These are phyloP conservation scores for Sarcophaga peregrina DNA, from an alignment of 1,140 invertebrate genomes.

Conservation along the genomic window DNA sequence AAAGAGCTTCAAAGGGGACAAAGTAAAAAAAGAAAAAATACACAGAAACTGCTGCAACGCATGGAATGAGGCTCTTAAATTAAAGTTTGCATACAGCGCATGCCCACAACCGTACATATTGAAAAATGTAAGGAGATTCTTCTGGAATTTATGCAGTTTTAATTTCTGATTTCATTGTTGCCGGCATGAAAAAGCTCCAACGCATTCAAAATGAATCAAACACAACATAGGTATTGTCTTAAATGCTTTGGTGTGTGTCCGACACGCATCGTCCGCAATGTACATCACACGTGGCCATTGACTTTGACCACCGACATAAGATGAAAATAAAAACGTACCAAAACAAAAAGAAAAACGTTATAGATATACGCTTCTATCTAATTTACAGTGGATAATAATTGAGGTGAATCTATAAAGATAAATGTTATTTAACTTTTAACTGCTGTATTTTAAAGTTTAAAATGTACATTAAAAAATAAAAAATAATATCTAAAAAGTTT, in stretches of 20 bases:
- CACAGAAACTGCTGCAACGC: background rate
- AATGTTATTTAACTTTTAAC: too few species aligned
- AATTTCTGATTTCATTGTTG: slow-evolving; percentile 13
- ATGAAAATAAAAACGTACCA: too few species aligned
- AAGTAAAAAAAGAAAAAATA: background rate
- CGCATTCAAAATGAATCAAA: background rate
- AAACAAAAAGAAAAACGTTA: too few species aligned
- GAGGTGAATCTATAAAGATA: too few species aligned
- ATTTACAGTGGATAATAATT: too few species aligned
- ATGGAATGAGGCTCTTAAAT: too few species aligned
- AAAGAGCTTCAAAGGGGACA: background rate
- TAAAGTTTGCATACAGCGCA: too few species aligned
- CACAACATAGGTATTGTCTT: slow-evolving; percentile 9
- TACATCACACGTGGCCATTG: slow-evolving; percentile 33
- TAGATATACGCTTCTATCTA: too few species aligned
- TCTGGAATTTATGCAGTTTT: slow-evolving; percentile 30
- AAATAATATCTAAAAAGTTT: too few species aligned
- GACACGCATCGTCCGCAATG: slow-evolving; percentile 30
- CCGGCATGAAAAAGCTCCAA: slow-evolving; percentile 8
- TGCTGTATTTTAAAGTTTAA: too few species aligned
- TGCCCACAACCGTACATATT: background rate
- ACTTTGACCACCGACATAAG: background rate
- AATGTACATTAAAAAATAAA: too few species aligned
- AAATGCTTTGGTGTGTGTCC: slow-evolving; percentile 34
- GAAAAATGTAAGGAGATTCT: slow-evolving; percentile 12